A percentile compares a stretch with the other conserved stretches of the same genome.
Conservation (phyloP, 1,140 invertebrate genomes). For the Meloidogyne chitwoodi region DNA sequence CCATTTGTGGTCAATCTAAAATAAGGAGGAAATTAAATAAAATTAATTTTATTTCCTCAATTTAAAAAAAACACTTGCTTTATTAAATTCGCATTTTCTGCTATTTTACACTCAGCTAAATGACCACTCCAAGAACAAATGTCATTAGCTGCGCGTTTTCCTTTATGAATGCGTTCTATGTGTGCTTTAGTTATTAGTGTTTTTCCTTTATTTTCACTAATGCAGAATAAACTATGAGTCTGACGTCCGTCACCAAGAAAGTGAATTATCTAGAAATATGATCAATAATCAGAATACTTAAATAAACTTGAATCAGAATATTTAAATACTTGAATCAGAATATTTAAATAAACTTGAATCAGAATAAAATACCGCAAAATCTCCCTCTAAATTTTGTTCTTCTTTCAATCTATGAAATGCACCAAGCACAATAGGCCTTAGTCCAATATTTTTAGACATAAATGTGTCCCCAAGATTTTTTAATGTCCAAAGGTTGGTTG, state of each 20-base stretch:
- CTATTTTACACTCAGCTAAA: constrained; percentile 53
- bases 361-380: constrained; percentile 46
- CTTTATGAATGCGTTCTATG: constrained; percentile 49
- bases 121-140: constrained; percentile 57
- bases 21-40: too few relatives aligned
- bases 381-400: constrained; percentile 54
- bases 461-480: constrained; percentile 57
- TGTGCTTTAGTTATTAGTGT: constrained; percentile 29
- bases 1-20: constrained; percentile 23
- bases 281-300: constrained; percentile 3
- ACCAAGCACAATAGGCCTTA: constrained; percentile 49
- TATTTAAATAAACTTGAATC: neutral
- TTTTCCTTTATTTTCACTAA: constrained; percentile 34
- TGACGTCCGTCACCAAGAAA: constrained; percentile 46
- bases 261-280: constrained; percentile 46
- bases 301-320: neutral
- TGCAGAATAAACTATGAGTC: constrained; percentile 44
- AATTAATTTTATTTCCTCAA: too few relatives aligned
- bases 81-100: neutral
- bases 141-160: constrained; percentile 55
- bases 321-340: too few relatives aligned
- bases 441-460: constrained; percentile 49
- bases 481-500: constrained; percentile 58
- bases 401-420: constrained; percentile 45
- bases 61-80: neutral